Evolutionary conservation across 1,140 invertebrate species (phyloP).

Genomic region (Panagrolaimus sp.): DNA sequence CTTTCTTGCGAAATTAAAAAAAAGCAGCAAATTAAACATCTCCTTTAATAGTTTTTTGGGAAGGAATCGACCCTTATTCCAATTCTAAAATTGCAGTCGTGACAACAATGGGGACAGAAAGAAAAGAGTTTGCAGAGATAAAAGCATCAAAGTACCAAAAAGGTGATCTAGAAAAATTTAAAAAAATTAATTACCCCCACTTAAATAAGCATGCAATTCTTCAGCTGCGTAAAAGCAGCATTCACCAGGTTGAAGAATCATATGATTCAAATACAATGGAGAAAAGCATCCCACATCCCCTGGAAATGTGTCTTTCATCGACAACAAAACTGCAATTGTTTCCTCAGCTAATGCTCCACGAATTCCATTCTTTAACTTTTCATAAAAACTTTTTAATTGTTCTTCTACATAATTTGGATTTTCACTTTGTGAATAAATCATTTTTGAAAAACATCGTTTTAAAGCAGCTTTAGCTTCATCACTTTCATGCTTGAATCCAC

Average conservation of each 20-base stretch:
- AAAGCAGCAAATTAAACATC: too few species aligned
- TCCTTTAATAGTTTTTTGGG: too few species aligned
- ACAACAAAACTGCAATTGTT: slow-evolving; percentile 63
- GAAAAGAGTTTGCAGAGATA: too few species aligned
- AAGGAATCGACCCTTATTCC: too few species aligned
- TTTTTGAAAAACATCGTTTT: slow-evolving; percentile 28
- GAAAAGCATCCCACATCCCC: slow-evolving; percentile 87
- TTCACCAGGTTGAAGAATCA: slow-evolving; percentile 78
- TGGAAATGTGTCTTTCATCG: slow-evolving; percentile 67
- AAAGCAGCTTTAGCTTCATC: slow-evolving; percentile 32
- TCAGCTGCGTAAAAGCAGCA: slow-evolving; percentile 83
- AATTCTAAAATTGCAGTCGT: too few species aligned
- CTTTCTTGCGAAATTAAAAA: too few species aligned
- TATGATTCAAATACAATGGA: slow-evolving; percentile 87
- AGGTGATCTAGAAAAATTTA: too few species aligned
- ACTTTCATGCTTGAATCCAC: slow-evolving; percentile 9
- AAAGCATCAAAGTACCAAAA: too few species aligned
- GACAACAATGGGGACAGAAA: too few species aligned
- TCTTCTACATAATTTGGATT: background rate
- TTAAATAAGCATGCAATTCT: slow-evolving; percentile 90
- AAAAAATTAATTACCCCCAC: slow-evolving; percentile 76
- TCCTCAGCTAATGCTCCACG: slow-evolving; percentile 51
- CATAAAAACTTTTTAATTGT: too few species aligned
- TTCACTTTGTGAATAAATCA: slow-evolving; percentile 29
- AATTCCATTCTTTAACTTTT: slow-evolving; percentile 16